Percentiles rank a stretch among this genome's conserved stretches.
Conservation (phyloP, 2,113 vertebrate species). For the Chaetodon auriga region DNA sequence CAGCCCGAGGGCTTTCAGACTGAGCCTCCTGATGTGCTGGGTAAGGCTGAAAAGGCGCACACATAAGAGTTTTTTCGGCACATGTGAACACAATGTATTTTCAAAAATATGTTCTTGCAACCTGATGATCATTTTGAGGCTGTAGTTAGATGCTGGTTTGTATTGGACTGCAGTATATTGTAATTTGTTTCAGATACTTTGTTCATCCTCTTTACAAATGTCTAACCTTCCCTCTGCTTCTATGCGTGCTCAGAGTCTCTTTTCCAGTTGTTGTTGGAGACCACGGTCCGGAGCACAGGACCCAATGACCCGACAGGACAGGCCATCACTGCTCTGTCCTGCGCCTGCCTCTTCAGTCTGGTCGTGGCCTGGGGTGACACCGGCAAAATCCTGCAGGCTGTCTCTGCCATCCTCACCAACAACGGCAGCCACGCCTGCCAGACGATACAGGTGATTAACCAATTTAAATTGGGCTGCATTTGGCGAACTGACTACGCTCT, state of each 20-base stretch:
- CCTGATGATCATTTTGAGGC: not conserved
- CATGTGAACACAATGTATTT: not conserved
- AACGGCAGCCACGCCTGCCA: slow-evolving; percentile 99
- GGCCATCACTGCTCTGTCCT: slow-evolving; percentile 95
- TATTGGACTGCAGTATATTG: not conserved
- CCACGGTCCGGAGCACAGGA: slow-evolving; percentile 95
- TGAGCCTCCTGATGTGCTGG: slow-evolving; percentile 96
- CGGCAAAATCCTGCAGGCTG: slow-evolving; percentile 95
- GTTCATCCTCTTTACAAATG: not conserved
- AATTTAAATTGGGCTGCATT: not conserved
- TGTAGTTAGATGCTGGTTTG: not conserved
- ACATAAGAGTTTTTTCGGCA: not conserved
- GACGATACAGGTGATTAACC: slow-evolving; percentile 92
- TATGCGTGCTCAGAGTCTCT: slow-evolving; percentile 90
- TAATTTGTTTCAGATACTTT: not conserved
- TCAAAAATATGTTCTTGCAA: not conserved
- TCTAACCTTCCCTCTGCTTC: not conserved
- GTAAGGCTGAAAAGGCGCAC: slow-evolving; percentile 78
- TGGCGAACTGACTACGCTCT: not conserved
- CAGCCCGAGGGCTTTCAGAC: slow-evolving; percentile 98
- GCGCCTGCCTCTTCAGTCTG: slow-evolving; percentile 98
- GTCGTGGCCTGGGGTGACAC: slow-evolving; percentile 99
- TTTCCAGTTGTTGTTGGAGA: slow-evolving; percentile 97
- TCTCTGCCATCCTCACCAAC: slow-evolving; percentile 98
- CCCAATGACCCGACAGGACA: slow-evolving; percentile 96